phyloP scores from a whole-genome alignment of 2,797 vertebrate species.

The Cuculus canorus region DNA sequence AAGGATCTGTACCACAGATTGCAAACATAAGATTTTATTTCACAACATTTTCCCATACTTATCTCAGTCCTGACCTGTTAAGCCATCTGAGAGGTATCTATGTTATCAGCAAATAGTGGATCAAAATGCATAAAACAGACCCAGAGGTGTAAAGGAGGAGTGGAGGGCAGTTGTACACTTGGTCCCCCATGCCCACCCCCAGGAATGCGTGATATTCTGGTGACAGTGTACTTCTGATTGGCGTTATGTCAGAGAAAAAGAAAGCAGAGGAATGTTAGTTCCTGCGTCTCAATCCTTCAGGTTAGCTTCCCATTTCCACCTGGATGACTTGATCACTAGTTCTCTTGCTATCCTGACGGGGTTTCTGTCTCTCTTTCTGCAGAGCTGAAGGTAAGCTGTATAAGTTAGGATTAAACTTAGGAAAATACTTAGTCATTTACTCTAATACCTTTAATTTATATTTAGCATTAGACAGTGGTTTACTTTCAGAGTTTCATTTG shows the following conservation, averaged over 20 bases:
- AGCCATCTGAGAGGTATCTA: neutral
- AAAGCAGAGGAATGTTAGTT: neutral
- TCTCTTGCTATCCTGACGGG: neutral
- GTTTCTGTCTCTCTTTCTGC: neutral
- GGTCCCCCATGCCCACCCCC: neutral
- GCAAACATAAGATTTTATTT: neutral
- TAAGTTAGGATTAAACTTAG: neutral
- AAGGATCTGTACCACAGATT: neutral
- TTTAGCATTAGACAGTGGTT: neutral
- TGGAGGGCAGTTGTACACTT: neutral
- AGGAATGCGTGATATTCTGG: neutral
- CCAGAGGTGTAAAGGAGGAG: neutral
- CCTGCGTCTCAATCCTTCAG: neutral
- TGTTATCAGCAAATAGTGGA: neutral
- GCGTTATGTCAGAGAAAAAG: neutral
- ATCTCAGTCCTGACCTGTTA: neutral
- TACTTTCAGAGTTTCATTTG: neutral
- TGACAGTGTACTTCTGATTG: neutral
- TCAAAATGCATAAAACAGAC: neutral
- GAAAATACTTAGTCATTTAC: neutral
- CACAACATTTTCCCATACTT: neutral
- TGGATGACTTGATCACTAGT: neutral
- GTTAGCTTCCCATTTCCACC: neutral
- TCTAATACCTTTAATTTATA: neutral
- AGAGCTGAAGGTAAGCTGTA: neutral